Evolutionary conservation across 2,888 invertebrate genomes (phyloP).

Genomic region (Cyclophora punctaria): DNA sequence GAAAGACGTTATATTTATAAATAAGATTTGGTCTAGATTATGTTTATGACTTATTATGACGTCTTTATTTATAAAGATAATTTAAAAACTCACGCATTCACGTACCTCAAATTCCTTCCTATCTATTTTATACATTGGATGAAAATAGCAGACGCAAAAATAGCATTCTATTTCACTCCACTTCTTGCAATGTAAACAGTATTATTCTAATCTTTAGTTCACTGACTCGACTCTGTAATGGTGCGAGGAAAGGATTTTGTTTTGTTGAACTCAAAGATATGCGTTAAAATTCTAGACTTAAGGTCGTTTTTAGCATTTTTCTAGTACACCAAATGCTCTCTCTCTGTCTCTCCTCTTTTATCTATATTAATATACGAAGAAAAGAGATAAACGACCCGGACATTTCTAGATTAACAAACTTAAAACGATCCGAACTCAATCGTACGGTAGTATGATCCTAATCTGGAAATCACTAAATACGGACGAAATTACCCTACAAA

Average conservation of each 20-base stretch:
- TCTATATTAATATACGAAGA: neutral
- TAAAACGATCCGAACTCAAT: too few species aligned
- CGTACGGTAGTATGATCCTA: too few species aligned
- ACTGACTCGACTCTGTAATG: constrained; percentile 23
- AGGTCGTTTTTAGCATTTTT: neutral
- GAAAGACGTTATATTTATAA: too few species aligned
- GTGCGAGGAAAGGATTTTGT: neutral
- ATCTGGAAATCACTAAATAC: too few species aligned
- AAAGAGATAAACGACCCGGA: neutral
- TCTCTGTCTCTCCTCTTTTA: neutral
- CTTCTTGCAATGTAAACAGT: constrained; percentile 31
- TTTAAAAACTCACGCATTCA: too few species aligned
- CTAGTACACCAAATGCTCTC: neutral
- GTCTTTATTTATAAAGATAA: too few species aligned
- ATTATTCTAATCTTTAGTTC: constrained; percentile 30
- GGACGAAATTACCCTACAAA: too few species aligned
- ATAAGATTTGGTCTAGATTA: too few species aligned
- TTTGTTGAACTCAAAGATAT: neutral
- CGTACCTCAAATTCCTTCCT: too few species aligned
- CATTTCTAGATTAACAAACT: too few species aligned
- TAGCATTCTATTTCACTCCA: constrained; percentile 27
- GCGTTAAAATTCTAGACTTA: neutral
- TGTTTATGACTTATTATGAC: too few species aligned
- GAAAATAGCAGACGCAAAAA: constrained; percentile 15
- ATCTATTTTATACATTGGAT: too few species aligned